Evolutionary conservation across 1,140 invertebrate species (phyloP).

Genomic region (Apis laboriosa): DNA sequence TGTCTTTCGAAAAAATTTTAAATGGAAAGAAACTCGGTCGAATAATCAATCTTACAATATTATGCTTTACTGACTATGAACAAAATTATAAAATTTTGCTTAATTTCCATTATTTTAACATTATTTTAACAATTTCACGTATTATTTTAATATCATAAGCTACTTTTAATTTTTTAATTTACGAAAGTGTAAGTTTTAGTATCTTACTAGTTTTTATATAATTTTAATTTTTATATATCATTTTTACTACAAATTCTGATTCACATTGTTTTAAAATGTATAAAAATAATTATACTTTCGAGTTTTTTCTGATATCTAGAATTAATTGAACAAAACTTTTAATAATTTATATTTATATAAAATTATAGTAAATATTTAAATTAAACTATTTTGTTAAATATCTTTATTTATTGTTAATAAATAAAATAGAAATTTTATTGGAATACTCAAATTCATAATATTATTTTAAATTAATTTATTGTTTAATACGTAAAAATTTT

Average conservation of each 20-base stretch:
- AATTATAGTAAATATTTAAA: background rate
- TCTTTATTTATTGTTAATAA: background rate
- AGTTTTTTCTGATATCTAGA: conserved; percentile 20
- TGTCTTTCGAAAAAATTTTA: conserved; percentile 21
- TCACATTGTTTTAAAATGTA: conserved; percentile 23
- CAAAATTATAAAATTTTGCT: conserved; percentile 21
- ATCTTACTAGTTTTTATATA: conserved; percentile 6
- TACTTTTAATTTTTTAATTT: background rate
- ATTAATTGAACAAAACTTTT: background rate
- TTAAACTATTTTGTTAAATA: conserved; percentile 1
- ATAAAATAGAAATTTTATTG: background rate
- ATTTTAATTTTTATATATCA: background rate
- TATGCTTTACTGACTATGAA: conserved; percentile 28
- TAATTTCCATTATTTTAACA: background rate
- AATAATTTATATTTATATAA: background rate
- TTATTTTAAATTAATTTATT: background rate
- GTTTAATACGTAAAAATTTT: background rate
- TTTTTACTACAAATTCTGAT: conserved; percentile 16
- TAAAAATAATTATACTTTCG: conserved; percentile 37
- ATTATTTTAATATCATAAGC: background rate
- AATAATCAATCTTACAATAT: conserved; percentile 38
- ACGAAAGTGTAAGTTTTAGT: conserved; percentile 14
- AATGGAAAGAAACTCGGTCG: conserved; percentile 39
- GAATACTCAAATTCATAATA: background rate
- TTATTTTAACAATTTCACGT: background rate